Conservation (phyloP, 1,140 invertebrate species). For the Holcopasites calliopsidis region DNA sequence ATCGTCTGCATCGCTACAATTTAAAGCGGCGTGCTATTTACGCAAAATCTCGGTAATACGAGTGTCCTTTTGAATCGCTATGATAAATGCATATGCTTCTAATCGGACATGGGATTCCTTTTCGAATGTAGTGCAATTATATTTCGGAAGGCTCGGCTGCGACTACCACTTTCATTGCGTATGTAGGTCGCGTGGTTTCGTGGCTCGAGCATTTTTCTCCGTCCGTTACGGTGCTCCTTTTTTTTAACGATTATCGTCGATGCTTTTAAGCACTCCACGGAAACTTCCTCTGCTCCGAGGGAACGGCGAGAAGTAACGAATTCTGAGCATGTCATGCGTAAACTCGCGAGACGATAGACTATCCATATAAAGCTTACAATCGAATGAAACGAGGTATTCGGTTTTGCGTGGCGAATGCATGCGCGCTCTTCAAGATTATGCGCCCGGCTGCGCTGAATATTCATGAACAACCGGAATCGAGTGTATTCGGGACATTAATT, state of each 20-base stretch:
- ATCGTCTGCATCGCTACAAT: not conserved
- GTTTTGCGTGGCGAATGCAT: conserved; percentile 51
- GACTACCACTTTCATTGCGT: not conserved
- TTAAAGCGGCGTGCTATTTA: not conserved
- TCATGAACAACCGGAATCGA: conserved; percentile 56
- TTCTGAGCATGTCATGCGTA: not conserved
- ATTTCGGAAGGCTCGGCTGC: not conserved
- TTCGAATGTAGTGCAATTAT: not conserved
- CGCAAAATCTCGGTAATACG: too few species aligned
- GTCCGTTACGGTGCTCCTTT: not conserved
- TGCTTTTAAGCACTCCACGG: not conserved
- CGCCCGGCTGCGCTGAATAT: conserved; percentile 57
- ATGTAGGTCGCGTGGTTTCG: conserved; percentile 21
- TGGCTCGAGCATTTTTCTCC: not conserved
- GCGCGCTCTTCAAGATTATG: conserved; percentile 59
- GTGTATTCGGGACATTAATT: conserved; percentile 14
- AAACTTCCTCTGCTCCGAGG: too few species aligned
- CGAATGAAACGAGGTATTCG: not conserved
- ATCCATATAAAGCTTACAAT: not conserved
- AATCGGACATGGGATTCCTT: conserved; percentile 1
- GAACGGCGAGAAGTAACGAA: not conserved
- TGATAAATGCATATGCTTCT: too few species aligned
- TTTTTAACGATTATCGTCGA: not conserved
- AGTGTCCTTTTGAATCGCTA: too few species aligned
- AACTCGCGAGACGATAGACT: not conserved